phyloP scores from a whole-genome alignment of 2,113 vertebrate species.

The Phrynocephalus versicolor region DNA sequence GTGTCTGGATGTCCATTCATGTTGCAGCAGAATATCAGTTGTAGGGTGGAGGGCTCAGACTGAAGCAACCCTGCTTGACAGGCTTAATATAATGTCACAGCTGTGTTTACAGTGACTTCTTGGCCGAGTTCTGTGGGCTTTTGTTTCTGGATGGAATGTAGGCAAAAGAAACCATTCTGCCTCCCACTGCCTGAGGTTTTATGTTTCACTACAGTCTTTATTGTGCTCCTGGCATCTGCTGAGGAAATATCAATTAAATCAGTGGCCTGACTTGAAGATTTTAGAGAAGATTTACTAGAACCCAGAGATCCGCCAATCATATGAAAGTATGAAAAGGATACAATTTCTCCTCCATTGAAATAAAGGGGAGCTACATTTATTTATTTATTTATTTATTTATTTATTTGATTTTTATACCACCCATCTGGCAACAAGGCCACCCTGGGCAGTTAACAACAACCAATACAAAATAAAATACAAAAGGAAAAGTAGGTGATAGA shows the following conservation, averaged over 20 bases:
- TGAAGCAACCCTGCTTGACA: conserved; percentile 13
- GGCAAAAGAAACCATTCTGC: conserved; percentile 67
- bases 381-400: too few species aligned
- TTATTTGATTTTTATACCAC: too few species aligned
- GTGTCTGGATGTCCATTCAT: conserved; percentile 4
- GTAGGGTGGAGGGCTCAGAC: not conserved
- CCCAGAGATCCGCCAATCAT: not conserved
- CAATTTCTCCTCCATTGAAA: too few species aligned
- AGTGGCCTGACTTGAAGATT: not conserved
- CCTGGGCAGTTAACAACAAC: too few species aligned
- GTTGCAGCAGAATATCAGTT: conserved; percentile 32
- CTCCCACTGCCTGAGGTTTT: conserved; percentile 66
- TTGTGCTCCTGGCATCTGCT: not conserved
- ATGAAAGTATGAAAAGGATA: not conserved
- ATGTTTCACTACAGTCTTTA: conserved; percentile 51
- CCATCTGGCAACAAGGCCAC: too few species aligned
- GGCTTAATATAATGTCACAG: conserved; percentile 60
- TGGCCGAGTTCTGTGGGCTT: conserved; percentile 50
- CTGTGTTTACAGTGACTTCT: conserved; percentile 61
- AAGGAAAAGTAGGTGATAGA: too few species aligned
- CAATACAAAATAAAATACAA: too few species aligned
- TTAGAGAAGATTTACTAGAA: not conserved
- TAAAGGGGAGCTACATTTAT: too few species aligned
- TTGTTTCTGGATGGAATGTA: conserved; percentile 65
- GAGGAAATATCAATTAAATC: not conserved